These are phyloP conservation scores for Poeciliopsis retropinna DNA, from an alignment of 2,113 vertebrate genomes.

Conservation along the genomic window DNA sequence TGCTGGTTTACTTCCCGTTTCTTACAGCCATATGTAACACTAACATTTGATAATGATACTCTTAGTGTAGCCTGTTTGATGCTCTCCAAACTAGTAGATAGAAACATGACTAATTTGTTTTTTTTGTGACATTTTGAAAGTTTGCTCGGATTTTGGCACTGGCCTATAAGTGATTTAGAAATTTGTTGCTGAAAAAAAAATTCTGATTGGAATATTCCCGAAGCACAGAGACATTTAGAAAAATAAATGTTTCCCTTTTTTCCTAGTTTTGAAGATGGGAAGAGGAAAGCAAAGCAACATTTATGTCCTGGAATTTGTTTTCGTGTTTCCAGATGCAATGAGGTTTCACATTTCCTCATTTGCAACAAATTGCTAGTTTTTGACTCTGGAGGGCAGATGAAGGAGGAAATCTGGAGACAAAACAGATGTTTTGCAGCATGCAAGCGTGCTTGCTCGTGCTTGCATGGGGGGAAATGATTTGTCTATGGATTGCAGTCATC, in stretches of 20 bases:
- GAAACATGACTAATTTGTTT: too few species aligned
- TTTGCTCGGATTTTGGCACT: neutral
- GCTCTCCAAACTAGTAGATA: too few species aligned
- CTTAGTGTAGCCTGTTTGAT: too few species aligned
- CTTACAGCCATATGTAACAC: too few species aligned
- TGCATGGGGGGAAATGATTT: neutral
- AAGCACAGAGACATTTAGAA: neutral
- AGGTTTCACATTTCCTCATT: conserved; percentile 45
- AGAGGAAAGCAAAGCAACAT: neutral
- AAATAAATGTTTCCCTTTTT: neutral
- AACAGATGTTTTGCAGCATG: conserved; percentile 59
- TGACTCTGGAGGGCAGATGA: conserved; percentile 46
- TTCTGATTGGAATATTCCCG: neutral
- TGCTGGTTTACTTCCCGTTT: too few species aligned
- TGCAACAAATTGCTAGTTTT: conserved; percentile 57
- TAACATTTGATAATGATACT: too few species aligned
- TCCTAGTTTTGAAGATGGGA: neutral
- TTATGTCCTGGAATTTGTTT: conserved; percentile 9
- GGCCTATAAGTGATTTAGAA: neutral
- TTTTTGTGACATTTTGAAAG: too few species aligned
- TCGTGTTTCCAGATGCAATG: conserved; percentile 47
- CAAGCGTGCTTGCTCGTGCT: neutral
- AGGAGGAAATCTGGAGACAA: conserved; percentile 45
- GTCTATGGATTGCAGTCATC: conserved; percentile 22
- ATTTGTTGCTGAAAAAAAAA: neutral